Conservation (phyloP, 2,113 vertebrate species). For the Oncorhynchus masou region DNA sequence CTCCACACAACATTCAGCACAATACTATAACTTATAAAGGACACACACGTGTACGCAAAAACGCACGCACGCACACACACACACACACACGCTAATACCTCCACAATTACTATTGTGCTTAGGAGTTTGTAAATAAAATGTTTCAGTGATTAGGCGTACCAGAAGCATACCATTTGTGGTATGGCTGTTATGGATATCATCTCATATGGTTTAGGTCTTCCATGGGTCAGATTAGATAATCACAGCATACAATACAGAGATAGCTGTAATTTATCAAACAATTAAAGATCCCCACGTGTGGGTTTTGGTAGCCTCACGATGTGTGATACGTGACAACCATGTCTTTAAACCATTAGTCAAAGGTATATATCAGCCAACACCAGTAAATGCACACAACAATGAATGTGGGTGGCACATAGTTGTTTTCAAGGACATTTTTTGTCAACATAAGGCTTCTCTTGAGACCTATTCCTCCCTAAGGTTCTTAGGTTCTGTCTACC, state of each 20-base stretch:
- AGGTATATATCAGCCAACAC: too few species aligned
- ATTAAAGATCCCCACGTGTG: too few species aligned
- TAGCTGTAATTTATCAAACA: too few species aligned
- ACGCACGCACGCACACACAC: conserved; percentile 5
- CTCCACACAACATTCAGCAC: conserved; percentile 14
- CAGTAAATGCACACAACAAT: too few species aligned
- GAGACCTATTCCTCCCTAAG: conserved; percentile 31
- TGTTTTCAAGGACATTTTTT: conserved; percentile 9
- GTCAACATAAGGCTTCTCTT: conserved; percentile 1
- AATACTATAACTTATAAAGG: neutral
- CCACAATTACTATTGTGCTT: conserved; percentile 3
- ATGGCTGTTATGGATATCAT: conserved; percentile 26
- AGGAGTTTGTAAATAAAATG: neutral
- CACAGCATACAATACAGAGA: too few species aligned
- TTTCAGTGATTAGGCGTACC: neutral
- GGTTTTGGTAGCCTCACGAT: too few species aligned
- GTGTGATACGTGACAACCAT: too few species aligned
- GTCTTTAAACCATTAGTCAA: too few species aligned
- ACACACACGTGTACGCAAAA: neutral
- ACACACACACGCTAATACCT: neutral
- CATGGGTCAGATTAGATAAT: too few species aligned
- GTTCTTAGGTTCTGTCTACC: neutral
- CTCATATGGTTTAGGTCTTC: neutral
- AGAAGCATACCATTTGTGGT: conserved; percentile 4
- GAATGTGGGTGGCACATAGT: neutral